Base-by-base conservation (phyloP, 2,888 invertebrate species). In the Timema cristinae region DNA sequence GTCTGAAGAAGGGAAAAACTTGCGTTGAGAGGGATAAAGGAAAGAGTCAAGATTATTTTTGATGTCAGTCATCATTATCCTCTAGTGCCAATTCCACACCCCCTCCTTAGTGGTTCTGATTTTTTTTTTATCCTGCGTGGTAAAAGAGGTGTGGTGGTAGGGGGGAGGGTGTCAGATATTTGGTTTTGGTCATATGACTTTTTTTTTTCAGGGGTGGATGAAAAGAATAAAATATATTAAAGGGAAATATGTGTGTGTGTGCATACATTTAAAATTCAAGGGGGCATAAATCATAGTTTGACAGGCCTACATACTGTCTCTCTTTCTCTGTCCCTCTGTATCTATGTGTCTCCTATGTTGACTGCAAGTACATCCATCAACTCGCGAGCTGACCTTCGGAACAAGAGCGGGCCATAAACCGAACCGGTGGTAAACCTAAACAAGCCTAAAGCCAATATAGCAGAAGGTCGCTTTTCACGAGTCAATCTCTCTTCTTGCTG, bases 221-320 rank as follows among this genome's bases (percentile, higher is more conserved):
- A 63, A 63, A 47, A 15, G 63, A 63, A 63, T 63, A 63, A 63
- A 63, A 63, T 63, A 63, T 63, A 48, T 63, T 63, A 63, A 63
- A 63, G 63, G 63, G 63, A 48, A 69, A 69, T 47, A 61, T 69
- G 50, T 69, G 61, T 56, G 61, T 56, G 69, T n/a, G 69, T 59
- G 59, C 61, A 61, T 69, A 56, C 71, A 71, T 71, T 71, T 71
- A 70, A 70, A 72, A 72, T 72, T 72, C 72, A 70, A 66, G 63
- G 48, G 67, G 54, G 69, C 72, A 72, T 72, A 72, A 72, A 70
- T 72, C 72, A 72, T 69, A 54, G 52, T 72, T 72, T 72, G 72
- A 72, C 72, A 72, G 71, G 59, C 9, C 16, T 6, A 13, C 48
- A 5, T 8, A 6, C 69, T 59, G 56, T 54, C 49, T 69, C 49